phyloP scores from a whole-genome alignment of 2,888 invertebrate genomes.

The Torymus aiolomorphi region DNA sequence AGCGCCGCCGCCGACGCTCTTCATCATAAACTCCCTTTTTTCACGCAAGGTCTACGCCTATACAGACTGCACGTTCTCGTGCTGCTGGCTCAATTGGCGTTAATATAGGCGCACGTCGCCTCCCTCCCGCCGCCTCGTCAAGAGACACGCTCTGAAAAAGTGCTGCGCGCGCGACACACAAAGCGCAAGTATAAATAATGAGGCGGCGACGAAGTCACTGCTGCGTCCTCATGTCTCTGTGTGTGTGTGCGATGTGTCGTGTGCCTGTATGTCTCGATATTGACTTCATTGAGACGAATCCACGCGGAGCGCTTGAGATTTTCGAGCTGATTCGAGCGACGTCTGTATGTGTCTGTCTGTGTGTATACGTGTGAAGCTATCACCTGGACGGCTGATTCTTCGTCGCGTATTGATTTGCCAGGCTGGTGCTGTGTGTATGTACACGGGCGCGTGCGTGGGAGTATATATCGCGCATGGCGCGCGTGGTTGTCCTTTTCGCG shows the following conservation, averaged over 20 bases:
- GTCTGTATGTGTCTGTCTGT: too few species aligned
- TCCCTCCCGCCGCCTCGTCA: too few species aligned
- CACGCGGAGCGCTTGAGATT: constrained; percentile 13
- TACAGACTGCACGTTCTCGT: too few species aligned
- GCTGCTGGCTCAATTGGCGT: constrained; percentile 57
- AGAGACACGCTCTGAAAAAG: too few species aligned
- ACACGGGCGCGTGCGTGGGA: too few species aligned
- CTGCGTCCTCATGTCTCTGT: not conserved
- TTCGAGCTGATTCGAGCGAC: too few species aligned
- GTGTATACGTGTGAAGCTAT: too few species aligned
- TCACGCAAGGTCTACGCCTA: constrained; percentile 50
- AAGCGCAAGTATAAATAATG: not conserved
- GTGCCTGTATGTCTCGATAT: too few species aligned
- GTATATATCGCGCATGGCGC: too few species aligned
- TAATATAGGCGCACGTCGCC: constrained; percentile 53
- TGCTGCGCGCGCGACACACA: not conserved
- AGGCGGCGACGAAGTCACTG: constrained; percentile 6
- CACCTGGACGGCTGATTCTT: constrained; percentile 3
- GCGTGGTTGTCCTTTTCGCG: too few species aligned
- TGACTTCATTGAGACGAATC: constrained; percentile 24
- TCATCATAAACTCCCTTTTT: constrained; percentile 57
- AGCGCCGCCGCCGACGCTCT: not conserved
- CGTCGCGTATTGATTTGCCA: constrained; percentile 22
- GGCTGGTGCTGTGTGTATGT: not conserved
- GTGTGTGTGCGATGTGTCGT: not conserved